Conservation (phyloP, 2,888 invertebrate species). For the Epirrita christyi region DNA sequence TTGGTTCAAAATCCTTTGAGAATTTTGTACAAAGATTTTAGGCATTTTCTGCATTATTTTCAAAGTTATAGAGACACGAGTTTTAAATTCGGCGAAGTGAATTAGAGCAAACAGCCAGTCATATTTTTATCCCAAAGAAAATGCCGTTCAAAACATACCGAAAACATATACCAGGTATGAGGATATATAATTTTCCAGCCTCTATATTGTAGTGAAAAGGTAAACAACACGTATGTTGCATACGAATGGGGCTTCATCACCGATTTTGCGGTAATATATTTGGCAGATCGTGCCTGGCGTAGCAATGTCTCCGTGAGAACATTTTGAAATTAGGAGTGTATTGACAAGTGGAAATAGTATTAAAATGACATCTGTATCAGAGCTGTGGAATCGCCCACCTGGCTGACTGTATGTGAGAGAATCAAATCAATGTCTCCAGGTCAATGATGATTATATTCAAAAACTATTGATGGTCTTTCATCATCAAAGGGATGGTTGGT, state of each 20-base stretch:
- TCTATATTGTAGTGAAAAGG: constrained; percentile 34
- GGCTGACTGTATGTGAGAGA: no score
- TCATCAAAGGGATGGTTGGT: no score
- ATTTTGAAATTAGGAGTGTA: constrained; percentile 14
- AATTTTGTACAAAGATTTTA: not conserved
- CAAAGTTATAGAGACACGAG: not conserved
- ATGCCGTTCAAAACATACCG: not conserved
- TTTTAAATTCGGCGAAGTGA: not conserved
- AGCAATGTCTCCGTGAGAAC: constrained; percentile 13
- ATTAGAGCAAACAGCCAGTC: no score
- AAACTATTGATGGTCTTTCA: no score
- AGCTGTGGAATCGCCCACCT: no score
- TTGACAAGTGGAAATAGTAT: constrained; percentile 13
- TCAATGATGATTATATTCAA: no score
- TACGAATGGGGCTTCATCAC: constrained; percentile 37
- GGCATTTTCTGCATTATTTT: not conserved
- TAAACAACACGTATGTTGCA: constrained; percentile 39
- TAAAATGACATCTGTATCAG: not conserved
- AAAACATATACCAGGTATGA: not conserved
- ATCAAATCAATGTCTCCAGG: no score
- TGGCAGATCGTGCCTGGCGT: constrained; percentile 31
- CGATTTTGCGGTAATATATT: constrained; percentile 39
- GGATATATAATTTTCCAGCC: constrained; percentile 11
- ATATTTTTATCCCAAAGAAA: not conserved
- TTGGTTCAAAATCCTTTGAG: constrained; percentile 2